Base-by-base conservation (phyloP, 2,113 vertebrate genomes). In the Zapornia atra region DNA sequence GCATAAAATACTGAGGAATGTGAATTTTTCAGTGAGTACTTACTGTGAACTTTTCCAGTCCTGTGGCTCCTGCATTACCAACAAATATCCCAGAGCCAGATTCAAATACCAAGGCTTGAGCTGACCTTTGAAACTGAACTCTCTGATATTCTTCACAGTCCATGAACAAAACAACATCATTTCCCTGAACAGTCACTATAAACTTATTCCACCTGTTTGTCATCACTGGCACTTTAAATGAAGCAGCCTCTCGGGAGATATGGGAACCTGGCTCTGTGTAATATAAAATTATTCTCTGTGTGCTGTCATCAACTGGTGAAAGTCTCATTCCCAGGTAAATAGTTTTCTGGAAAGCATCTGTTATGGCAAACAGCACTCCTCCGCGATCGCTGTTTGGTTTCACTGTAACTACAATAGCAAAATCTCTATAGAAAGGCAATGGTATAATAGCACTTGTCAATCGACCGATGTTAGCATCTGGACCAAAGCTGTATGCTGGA, bases 21-120 rank as follows among this genome's bases (percentile, higher is more conserved):
- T 21, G 28, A 66, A 48, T 51, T 88, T 56, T 36, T 81, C 50
- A 60, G 72, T 26, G 10, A 14, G 26, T 84, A 99, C 99, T 99
- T 96, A 99, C 99, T 69, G 98, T 98, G 97, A 99, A 99, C 96
- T 96, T 98, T 59, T 98, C 95, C 95, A 99, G 72, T 33, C 99
- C 98, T 0, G 99, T 99, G 25, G 98, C 99, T 69, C 99, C 99
- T 0, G 99, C 99, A 9, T 98, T 99, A 78, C 99, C 99, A 28
- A 99, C 98, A 50, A 99, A 99, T 98, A 99, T 98, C 29, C 99
- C 99, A 0, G 99, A 99, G 53, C 98, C 99, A 96, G 98, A 88
- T 87, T 99, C 98, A 18, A 99, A 99, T 14, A 95, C 97, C 90
- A 99, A 96, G n/a, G 98, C 86, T 70, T 1, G 86, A 24, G 96